phyloP scores from a whole-genome alignment of 2,797 vertebrate genomes.

The Eospalax fontanierii region DNA sequence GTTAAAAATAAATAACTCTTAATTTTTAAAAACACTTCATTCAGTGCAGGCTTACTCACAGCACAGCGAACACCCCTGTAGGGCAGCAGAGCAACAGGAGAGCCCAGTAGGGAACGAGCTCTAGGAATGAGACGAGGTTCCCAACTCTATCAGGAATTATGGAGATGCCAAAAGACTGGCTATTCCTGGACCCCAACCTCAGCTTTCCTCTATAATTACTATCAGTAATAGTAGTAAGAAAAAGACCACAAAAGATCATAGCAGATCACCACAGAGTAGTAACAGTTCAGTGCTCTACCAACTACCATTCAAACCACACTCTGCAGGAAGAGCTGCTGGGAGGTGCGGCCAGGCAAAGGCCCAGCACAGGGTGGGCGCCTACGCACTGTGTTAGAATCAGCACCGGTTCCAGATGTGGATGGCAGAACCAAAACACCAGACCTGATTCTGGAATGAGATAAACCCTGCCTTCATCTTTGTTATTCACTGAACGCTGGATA shows the following conservation, averaged over 20 bases:
- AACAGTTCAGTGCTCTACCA: not conserved
- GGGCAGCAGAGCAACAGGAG: not conserved
- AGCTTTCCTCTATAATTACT: not conserved
- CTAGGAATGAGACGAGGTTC: not conserved
- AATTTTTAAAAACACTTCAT: not conserved
- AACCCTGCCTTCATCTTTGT: not conserved
- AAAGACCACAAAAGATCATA: not conserved
- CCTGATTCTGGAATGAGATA: not conserved
- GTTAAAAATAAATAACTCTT: not conserved
- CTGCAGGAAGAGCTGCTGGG: not conserved
- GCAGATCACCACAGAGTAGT: not conserved
- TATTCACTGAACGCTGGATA: not conserved
- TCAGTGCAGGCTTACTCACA: not conserved
- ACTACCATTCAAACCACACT: not conserved
- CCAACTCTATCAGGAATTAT: not conserved
- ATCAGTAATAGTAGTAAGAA: not conserved
- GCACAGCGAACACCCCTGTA: not conserved
- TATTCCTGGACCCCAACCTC: not conserved
- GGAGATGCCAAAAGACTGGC: not conserved
- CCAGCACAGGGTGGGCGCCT: not conserved
- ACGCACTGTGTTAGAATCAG: not conserved
- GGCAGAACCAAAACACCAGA: not conserved
- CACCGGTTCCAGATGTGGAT: not conserved
- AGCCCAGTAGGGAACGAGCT: not conserved
- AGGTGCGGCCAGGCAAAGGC: not conserved